phyloP scores from a whole-genome alignment of 2,888 invertebrate genomes.

The Tipula vernalis region DNA sequence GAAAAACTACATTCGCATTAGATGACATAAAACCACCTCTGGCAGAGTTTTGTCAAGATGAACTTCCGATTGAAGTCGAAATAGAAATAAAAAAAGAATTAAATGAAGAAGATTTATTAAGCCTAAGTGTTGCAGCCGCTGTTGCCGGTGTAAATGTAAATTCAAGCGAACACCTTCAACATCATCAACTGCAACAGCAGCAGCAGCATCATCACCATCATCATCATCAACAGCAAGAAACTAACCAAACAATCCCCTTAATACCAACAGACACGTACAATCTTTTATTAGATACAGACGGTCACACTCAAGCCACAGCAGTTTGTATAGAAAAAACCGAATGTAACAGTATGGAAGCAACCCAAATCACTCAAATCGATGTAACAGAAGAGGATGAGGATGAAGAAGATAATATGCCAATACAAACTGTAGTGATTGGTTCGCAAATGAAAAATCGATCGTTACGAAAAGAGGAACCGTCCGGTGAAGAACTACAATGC shows the following conservation, averaged over 20 bases:
- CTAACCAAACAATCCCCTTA: neutral
- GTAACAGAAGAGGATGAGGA: neutral
- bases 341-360: neutral
- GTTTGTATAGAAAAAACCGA: neutral
- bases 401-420: neutral
- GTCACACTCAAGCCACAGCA: neutral
- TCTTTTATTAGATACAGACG: neutral
- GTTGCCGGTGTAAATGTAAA: neutral
- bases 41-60: neutral
- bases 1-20: neutral
- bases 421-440: neutral
- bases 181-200: neutral
- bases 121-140: neutral
- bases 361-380: neutral
- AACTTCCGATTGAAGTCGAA: neutral
- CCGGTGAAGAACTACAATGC: neutral
- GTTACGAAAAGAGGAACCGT: neutral
- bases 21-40: neutral
- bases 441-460: neutral
- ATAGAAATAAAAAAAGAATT: slow-evolving; percentile 7
- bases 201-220: neutral
- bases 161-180: neutral
- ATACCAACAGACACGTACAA: neutral
- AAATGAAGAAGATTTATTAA: neutral
- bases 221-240: neutral